These are phyloP conservation scores for Canis aureus DNA, from an alignment of 2,113 vertebrate species.

Conservation along the genomic window DNA sequence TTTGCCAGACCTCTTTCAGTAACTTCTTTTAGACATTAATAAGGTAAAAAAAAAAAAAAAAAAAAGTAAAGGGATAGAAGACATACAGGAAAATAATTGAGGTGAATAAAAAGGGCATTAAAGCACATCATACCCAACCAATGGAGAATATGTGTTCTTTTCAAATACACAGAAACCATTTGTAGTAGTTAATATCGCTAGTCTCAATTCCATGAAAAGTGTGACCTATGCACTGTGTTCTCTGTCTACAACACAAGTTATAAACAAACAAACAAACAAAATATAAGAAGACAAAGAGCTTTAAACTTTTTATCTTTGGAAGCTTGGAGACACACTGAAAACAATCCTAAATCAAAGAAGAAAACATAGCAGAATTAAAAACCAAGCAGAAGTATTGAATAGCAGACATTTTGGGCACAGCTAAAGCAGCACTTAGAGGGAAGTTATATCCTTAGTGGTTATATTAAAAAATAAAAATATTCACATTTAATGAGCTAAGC, in stretches of 20 bases:
- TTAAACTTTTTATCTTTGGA: neutral
- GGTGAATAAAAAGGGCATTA: neutral
- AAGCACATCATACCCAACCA: neutral
- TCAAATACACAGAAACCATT: neutral
- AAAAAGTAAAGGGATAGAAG: neutral
- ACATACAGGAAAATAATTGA: constrained; percentile 2
- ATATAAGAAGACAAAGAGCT: neutral
- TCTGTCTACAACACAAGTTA: neutral
- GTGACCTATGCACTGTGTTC: neutral
- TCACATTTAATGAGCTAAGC: neutral
- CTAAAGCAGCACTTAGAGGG: neutral
- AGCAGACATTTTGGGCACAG: neutral
- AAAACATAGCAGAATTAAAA: neutral
- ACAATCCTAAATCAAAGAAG: neutral
- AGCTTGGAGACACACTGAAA: constrained; percentile 7
- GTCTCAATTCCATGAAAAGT: neutral
- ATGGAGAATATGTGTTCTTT: neutral
- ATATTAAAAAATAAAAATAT: constrained; percentile 12
- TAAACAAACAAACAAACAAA: neutral
- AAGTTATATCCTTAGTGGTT: neutral
- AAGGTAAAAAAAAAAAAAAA: neutral
- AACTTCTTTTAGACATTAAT: neutral
- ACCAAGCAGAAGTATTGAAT: neutral
- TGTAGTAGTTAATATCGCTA: neutral
- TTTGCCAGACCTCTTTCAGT: constrained; percentile 26